These are phyloP conservation scores for Geodia barretti DNA, from an alignment of 37 sponge, comb jelly and placozoan species.

Conservation along the genomic window DNA sequence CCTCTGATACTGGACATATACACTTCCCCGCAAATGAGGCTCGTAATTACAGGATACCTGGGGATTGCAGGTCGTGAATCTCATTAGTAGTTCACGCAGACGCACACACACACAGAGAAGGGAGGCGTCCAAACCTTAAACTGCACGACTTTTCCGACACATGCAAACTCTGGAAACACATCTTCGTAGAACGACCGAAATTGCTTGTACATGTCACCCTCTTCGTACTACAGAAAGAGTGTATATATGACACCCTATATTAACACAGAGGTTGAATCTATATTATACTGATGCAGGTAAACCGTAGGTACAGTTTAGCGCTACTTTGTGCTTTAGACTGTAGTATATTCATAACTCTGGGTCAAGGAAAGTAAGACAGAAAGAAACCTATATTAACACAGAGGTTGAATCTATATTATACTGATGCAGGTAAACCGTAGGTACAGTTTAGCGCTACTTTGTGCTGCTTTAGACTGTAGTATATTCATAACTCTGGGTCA, in stretches of 20 bases:
- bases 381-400: too few species aligned
- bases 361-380: too few species aligned
- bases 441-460: background rate
- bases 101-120: background rate
- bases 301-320: too few species aligned
- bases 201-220: constrained; percentile 73
- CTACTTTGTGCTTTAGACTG: too few species aligned
- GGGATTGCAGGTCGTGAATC: background rate
- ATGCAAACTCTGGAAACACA: constrained; percentile 85
- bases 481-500: too few species aligned
- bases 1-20: constrained; percentile 91
- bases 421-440: background rate
- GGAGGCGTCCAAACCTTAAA: constrained; percentile 79
- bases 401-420: too few species aligned
- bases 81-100: background rate
- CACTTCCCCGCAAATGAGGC: constrained; percentile 95
- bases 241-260: background rate
- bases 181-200: constrained; percentile 89
- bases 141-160: constrained; percentile 82
- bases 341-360: too few species aligned
- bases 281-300: too few species aligned
- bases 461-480: too few species aligned
- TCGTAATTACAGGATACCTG: constrained; percentile 94
- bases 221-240: constrained; percentile 81
- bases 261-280: too few species aligned